phyloP scores from a whole-genome alignment of 2,888 invertebrate species.

The Microctonus hyperodae region DNA sequence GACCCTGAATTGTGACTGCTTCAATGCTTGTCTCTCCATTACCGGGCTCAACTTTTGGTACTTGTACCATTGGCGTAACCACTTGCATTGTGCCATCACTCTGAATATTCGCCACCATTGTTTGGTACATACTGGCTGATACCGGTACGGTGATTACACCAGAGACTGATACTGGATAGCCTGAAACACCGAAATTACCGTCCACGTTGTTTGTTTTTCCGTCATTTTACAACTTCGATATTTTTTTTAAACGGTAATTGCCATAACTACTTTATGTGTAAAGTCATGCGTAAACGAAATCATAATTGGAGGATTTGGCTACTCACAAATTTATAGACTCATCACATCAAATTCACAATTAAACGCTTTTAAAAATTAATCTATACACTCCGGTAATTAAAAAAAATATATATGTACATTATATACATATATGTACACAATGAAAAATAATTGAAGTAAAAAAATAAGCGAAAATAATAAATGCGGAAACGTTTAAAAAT shows the following conservation, averaged over 20 bases:
- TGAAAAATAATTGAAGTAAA: neutral
- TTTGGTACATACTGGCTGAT: conserved; percentile 94
- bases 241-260: neutral
- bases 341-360: neutral
- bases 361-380: neutral
- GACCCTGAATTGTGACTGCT: conserved; percentile 78
- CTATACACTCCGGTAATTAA: neutral
- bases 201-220: conserved; percentile 12
- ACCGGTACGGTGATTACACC: conserved; percentile 97
- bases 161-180: conserved; percentile 84
- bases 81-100: conserved; percentile 85
- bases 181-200: conserved; percentile 65
- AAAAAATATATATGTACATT: neutral
- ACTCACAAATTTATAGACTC: neutral
- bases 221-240: neutral
- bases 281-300: neutral
- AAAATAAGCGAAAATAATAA: neutral
- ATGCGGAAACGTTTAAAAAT: neutral
- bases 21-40: conserved; percentile 77
- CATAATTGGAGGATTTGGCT: neutral
- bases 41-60: conserved; percentile 79
- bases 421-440: neutral
- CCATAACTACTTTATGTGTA: neutral
- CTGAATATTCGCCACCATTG: conserved; percentile 91
- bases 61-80: conserved; percentile 80